Base-by-base conservation (phyloP, 30 jellyfish, hydroid and myxozoan genomes). In the Morbakka virulenta region DNA sequence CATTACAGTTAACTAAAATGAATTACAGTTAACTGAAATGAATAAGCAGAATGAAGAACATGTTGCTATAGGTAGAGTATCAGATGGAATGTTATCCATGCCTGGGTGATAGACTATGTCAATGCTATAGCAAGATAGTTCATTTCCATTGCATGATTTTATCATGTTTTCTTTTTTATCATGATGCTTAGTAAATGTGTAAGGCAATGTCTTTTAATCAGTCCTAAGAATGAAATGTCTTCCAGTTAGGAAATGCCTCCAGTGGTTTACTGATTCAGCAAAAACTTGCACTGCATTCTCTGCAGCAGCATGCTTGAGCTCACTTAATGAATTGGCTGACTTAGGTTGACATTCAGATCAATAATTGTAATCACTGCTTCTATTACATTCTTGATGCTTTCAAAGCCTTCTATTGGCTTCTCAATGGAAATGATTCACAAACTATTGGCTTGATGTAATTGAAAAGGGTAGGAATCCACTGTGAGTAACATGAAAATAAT, bases 191-290 rank as follows among this genome's bases (percentile, higher is more conserved):
- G 1, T 67, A 51, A 75, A 61, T 79, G 62, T 29, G 4, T 3
- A 33, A 31, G 93, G 30, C 22, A 83, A 77, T 31, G 81, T 61
- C 35, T 80, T 25, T 65, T 83, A 79, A 51, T 83, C 95, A 6
- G 86, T 83, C 14, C 75, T 76, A 9, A 83, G 61, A 32, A 35
- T 64, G 65, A 83, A 83, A 28, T 70, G 78, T 17, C 50, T 36
- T 35, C 94, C 50, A 53, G 76, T 41, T 62, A 83, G 80, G n/a
- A 83, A 76, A 77, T 83, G 94, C 21, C 66, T 36, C 95, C 95
- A 83, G 29, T 83, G 64, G 33, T 92, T 69, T 36, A 83, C 77
- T 27, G 95, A 34, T 64, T 83, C 92, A 32, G 50, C 50, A 29
- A 52, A 21, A 21, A 35, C 3, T 28, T 9, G 49, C 0, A 84